phyloP scores from a whole-genome alignment of 2,113 vertebrate genomes.

The Odobenus rosmarus region DNA sequence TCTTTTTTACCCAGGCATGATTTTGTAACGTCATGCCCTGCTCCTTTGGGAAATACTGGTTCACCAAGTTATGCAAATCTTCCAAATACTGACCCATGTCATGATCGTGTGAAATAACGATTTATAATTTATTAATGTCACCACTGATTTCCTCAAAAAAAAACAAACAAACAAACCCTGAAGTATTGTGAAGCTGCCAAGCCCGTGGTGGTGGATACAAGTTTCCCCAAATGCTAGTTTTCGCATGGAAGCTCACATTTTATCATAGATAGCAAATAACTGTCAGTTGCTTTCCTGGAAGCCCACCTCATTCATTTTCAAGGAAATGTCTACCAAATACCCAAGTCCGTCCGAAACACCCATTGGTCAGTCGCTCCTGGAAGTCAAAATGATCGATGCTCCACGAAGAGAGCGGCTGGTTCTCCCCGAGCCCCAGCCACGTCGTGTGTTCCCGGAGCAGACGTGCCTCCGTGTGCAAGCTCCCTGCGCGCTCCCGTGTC shows the following conservation, averaged over 20 bases:
- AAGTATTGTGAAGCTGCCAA: neutral
- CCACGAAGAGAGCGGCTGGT: fast-evolving
- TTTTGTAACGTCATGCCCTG: fast-evolving
- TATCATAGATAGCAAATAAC: neutral
- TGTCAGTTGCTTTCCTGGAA: neutral
- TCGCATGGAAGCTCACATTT: neutral
- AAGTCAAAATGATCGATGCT: neutral
- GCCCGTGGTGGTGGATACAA: neutral
- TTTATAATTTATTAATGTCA: too few species aligned
- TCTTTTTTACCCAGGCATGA: neutral
- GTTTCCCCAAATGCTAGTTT: neutral
- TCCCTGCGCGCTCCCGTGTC: neutral
- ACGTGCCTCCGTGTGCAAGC: fast-evolving
- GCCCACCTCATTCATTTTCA: neutral
- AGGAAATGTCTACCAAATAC: neutral
- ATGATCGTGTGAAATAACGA: neutral
- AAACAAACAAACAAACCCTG: neutral
- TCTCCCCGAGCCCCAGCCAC: neutral
- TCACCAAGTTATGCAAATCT: neutral
- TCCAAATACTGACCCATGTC: neutral
- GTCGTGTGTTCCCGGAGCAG: fast-evolving
- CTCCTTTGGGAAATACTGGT: neutral
- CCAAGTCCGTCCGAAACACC: fast-evolving
- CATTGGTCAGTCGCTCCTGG: neutral
- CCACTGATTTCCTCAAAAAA: fast-evolving